Percentiles rank a stretch among this genome's conserved stretches.
These are phyloP conservation scores for Pachliopta kotzebuea DNA, from an alignment of 2,888 invertebrate genomes.

Conservation along the genomic window DNA sequence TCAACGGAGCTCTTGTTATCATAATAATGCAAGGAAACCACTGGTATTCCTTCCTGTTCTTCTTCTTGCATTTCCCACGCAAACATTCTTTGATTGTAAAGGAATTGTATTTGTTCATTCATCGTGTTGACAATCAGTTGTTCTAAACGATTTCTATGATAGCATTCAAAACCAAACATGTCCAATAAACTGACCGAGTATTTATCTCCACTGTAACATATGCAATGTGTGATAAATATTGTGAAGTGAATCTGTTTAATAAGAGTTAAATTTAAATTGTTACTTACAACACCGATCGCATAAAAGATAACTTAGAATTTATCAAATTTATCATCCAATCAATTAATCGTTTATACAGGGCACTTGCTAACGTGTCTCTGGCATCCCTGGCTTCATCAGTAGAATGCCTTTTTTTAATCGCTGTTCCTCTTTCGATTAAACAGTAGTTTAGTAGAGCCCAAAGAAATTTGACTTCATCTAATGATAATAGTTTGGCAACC, in stretches of 20 bases:
- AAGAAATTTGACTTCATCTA: constrained; percentile 90
- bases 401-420: constrained; percentile 84
- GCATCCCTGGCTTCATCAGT: constrained; percentile 91
- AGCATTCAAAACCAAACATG: constrained; percentile 96
- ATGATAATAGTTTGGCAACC: constrained; percentile 86
- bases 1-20: constrained; percentile 94
- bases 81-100: constrained; percentile 95
- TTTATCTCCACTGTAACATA: constrained; percentile 89
- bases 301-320: constrained; percentile 90
- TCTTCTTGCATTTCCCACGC: constrained; percentile 93
- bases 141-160: constrained; percentile 90
- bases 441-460: constrained; percentile 95
- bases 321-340: constrained; percentile 94
- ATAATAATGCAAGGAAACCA: constrained; percentile 87
- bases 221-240: constrained; percentile 10
- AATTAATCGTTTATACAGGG: constrained; percentile 90
- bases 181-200: constrained; percentile 91
- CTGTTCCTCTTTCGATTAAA: constrained; percentile 86
- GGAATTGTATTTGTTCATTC: constrained; percentile 96
- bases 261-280: background rate
- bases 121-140: constrained; percentile 93
- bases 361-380: constrained; percentile 91
- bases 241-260: background rate
- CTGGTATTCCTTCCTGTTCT: constrained; percentile 89
- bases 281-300: constrained; percentile 93